Evolutionary conservation across 2,113 vertebrate species (phyloP).

Genomic region (Setophaga kirtlandii): DNA sequence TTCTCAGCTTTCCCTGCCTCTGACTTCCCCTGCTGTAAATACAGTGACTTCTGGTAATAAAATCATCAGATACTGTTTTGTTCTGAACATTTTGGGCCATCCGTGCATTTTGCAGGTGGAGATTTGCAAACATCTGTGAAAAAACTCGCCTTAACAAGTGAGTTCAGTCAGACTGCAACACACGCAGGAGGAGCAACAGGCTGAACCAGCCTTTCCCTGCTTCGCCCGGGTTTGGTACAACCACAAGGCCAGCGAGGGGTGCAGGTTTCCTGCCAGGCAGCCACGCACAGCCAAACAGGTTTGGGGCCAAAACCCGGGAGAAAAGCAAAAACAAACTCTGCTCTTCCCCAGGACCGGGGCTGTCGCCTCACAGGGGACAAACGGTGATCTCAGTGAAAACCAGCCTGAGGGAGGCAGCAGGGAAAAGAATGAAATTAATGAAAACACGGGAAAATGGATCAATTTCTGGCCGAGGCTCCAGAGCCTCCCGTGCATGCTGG

Average conservation of each 20-base stretch:
- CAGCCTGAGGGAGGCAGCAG: rapidly evolving
- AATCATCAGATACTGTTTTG: rapidly evolving
- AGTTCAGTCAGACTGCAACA: rapidly evolving
- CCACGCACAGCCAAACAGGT: background rate
- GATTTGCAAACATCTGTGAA: rapidly evolving
- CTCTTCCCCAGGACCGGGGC: background rate
- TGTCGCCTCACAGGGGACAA: rapidly evolving
- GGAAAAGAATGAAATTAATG: rapidly evolving
- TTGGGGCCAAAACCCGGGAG: too few relatives aligned
- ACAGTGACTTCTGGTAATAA: too few relatives aligned
- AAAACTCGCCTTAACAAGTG: rapidly evolving
- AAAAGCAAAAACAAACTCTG: rapidly evolving
- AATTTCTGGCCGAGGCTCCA: rapidly evolving
- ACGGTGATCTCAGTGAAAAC: rapidly evolving
- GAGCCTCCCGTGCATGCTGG: background rate
- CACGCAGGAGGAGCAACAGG: background rate
- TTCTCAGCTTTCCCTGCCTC: background rate
- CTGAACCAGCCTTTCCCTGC: rapidly evolving
- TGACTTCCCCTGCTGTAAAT: background rate
- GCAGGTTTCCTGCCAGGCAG: background rate
- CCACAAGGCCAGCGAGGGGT: rapidly evolving
- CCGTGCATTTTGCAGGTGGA: background rate
- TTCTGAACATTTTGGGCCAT: rapidly evolving
- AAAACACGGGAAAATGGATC: rapidly evolving
- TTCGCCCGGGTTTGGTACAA: background rate